phyloP scores from a whole-genome alignment of 2,113 vertebrate genomes.

The Amblyopsis rosae region DNA sequence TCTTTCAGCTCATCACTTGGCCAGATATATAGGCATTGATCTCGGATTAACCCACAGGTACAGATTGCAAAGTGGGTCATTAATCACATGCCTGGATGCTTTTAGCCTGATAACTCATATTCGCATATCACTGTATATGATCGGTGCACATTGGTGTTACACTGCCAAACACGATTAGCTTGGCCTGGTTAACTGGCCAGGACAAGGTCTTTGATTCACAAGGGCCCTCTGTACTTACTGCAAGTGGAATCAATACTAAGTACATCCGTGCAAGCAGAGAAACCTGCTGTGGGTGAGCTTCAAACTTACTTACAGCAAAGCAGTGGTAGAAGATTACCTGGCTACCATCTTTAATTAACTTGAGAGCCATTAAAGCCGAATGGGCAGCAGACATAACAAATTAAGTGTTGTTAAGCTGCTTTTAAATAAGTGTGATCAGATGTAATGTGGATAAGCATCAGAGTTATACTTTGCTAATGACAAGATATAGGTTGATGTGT shows the following conservation, averaged over 20 bases:
- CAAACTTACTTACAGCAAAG: conserved; percentile 58
- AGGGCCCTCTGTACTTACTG: conserved; percentile 50
- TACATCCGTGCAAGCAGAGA: conserved; percentile 38
- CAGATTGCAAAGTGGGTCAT: conserved; percentile 1
- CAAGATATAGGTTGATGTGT: no score
- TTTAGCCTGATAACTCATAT: conserved; percentile 8
- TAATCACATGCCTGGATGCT: conserved; percentile 15
- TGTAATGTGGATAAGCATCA: not conserved
- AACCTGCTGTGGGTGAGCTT: conserved; percentile 23
- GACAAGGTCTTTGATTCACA: conserved; percentile 47
- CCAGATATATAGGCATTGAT: conserved; percentile 15
- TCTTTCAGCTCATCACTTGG: conserved; percentile 5
- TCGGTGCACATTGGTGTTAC: conserved; percentile 21
- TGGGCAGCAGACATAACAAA: conserved; percentile 42
- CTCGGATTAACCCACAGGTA: not conserved
- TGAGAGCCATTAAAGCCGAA: conserved; percentile 50
- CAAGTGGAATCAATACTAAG: conserved; percentile 66
- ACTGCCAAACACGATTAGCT: conserved; percentile 38
- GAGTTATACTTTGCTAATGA: not conserved
- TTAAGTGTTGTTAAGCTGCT: not conserved
- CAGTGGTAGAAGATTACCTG: conserved; percentile 38
- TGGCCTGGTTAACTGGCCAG: conserved; percentile 40
- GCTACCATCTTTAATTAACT: conserved; percentile 62
- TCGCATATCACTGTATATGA: conserved; percentile 20
- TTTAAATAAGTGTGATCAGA: not conserved